A percentile compares a stretch with the other conserved stretches of the same genome.
Evolutionary conservation across 2,113 vertebrate species (phyloP).

Genomic region (Centrocercus urophasianus): DNA sequence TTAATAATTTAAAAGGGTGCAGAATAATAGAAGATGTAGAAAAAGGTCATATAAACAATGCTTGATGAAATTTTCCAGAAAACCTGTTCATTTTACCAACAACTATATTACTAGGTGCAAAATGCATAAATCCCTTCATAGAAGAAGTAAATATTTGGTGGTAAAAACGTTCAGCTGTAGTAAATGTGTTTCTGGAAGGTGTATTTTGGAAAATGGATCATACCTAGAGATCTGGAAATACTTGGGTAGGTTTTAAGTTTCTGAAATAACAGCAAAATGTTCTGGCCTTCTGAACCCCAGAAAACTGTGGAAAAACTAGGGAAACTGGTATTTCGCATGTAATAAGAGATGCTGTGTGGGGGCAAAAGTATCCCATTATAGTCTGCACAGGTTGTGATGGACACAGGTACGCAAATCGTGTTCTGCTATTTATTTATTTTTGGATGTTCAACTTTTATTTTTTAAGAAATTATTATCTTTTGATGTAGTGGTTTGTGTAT

Average conservation of each 20-base stretch:
- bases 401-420: accelerated
- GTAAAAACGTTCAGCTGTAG: neutral
- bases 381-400: neutral
- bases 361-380: neutral
- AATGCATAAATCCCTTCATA: neutral
- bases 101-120: neutral
- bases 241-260: neutral
- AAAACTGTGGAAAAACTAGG: neutral
- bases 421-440: neutral
- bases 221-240: neutral
- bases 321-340: neutral
- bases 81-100: neutral
- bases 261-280: neutral
- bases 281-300: neutral
- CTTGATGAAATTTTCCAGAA: neutral
- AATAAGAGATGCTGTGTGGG: neutral
- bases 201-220: neutral
- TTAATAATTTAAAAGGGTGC: neutral
- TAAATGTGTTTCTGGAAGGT: neutral
- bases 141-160: neutral
- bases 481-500: neutral
- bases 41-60: neutral
- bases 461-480: neutral
- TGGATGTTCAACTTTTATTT: neutral
- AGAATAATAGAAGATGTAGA: neutral